Percentiles rank a stretch among this genome's conserved stretches.
Evolutionary conservation across 2,797 vertebrate species (phyloP).

Genomic region (Leucoraja ocellata): DNA sequence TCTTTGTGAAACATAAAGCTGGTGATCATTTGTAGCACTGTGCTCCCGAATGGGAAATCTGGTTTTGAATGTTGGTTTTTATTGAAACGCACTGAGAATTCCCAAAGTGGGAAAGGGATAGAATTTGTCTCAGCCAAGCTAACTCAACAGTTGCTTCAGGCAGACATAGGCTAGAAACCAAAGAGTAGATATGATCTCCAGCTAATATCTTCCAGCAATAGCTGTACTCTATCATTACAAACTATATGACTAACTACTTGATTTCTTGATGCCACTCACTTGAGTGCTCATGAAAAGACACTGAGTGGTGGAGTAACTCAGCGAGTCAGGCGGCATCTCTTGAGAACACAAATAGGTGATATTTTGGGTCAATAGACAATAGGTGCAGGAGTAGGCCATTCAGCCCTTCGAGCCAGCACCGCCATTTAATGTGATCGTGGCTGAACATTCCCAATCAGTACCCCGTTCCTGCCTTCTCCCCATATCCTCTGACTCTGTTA

Average conservation of each 20-base stretch:
- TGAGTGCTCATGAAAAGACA: neutral
- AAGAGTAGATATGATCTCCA: neutral
- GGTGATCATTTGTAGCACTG: neutral
- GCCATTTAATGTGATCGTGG: no score
- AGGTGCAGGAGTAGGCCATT: no score
- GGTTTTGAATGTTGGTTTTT: neutral
- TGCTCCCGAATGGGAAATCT: neutral
- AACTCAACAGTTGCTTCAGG: neutral
- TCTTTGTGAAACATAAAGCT: neutral
- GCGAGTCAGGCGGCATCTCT: no score
- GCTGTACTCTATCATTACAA: neutral
- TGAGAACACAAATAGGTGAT: no score
- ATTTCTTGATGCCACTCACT: neutral
- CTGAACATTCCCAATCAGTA: no score
- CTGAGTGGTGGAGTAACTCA: no score
- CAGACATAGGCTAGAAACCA: neutral
- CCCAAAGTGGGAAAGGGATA: neutral
- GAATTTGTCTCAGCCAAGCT: neutral
- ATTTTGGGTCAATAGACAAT: no score
- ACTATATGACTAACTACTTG: neutral
- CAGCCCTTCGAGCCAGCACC: no score
- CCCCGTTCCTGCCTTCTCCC: no score
- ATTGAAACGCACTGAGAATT: neutral
- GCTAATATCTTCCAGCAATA: neutral
- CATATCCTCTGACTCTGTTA: no score